These are phyloP conservation scores for Genyomyrus donnyi DNA, from an alignment of 2,113 vertebrate species.

Conservation along the genomic window DNA sequence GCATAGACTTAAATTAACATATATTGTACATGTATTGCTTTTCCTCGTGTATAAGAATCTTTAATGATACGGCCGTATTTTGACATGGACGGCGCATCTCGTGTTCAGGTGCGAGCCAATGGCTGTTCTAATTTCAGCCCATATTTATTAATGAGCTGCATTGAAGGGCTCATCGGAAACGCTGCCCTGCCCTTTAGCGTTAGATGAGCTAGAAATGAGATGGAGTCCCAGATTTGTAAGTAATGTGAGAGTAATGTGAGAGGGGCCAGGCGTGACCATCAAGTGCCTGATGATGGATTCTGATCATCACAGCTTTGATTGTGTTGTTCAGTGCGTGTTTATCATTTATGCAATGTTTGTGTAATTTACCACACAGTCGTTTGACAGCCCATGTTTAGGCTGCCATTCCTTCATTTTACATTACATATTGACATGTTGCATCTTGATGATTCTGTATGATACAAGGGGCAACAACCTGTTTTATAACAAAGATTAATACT, in stretches of 20 bases:
- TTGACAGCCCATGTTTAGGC: not conserved
- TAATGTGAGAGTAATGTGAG: conserved; percentile 18
- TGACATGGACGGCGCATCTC: not conserved
- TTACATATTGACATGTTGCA: not conserved
- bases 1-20: not conserved
- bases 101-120: conserved; percentile 9
- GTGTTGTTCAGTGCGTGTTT: not conserved
- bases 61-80: not conserved
- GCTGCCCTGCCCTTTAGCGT: conserved; percentile 16
- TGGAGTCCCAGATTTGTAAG: conserved; percentile 31
- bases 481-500: not conserved
- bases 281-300: not conserved
- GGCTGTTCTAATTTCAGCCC: conserved; percentile 23
- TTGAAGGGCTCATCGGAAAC: conserved; percentile 20
- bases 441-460: not conserved
- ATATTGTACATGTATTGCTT: not conserved
- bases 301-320: not conserved
- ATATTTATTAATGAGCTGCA: conserved; percentile 38
- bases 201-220: conserved; percentile 41
- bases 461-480: not conserved
- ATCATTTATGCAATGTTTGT: not conserved
- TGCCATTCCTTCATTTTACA: not conserved
- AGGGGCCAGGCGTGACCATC: conserved; percentile 9
- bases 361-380: not conserved
- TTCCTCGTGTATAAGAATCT: not conserved